phyloP scores from a whole-genome alignment of 2,797 vertebrate species.

The Silurus lanzhouensis region DNA sequence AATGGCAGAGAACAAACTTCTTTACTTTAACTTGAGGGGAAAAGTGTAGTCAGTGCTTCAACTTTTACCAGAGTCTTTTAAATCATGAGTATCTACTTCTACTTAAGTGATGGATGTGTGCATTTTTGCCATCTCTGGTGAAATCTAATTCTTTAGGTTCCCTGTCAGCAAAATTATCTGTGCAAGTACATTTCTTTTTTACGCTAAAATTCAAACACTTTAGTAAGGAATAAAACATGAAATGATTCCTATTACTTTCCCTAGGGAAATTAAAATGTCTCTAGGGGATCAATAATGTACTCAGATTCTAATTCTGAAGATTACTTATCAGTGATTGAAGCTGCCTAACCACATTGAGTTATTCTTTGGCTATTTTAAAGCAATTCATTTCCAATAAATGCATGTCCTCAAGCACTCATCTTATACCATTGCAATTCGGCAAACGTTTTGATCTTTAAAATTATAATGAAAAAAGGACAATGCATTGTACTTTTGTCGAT shows the following conservation, averaged over 20 bases:
- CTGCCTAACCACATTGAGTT: not conserved
- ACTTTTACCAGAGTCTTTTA: too few relatives aligned
- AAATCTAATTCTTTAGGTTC: not conserved
- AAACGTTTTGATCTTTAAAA: not conserved
- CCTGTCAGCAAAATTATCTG: not conserved
- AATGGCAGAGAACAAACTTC: too few relatives aligned
- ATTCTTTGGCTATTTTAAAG: not conserved
- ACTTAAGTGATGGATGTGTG: too few relatives aligned
- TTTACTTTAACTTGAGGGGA: too few relatives aligned
- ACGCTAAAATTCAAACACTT: not conserved
- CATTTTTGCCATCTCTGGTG: too few relatives aligned
- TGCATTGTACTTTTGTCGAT: not conserved
- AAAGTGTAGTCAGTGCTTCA: too few relatives aligned
- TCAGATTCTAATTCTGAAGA: too few relatives aligned
- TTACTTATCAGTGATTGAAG: not conserved
- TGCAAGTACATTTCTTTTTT: not conserved
- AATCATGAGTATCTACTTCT: too few relatives aligned
- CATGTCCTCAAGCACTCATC: not conserved
- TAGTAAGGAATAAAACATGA: not conserved
- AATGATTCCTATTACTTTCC: too few relatives aligned
- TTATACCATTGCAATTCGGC: not conserved
- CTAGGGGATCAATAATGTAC: too few relatives aligned
- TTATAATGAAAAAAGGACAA: not conserved
- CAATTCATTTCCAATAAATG: not conserved
- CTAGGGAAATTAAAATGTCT: too few relatives aligned